A percentile compares a stretch with the other conserved stretches of the same genome.
These are phyloP conservation scores for Hydropsyche tenuis DNA, from an alignment of 1,140 invertebrate species.

Conservation along the genomic window DNA sequence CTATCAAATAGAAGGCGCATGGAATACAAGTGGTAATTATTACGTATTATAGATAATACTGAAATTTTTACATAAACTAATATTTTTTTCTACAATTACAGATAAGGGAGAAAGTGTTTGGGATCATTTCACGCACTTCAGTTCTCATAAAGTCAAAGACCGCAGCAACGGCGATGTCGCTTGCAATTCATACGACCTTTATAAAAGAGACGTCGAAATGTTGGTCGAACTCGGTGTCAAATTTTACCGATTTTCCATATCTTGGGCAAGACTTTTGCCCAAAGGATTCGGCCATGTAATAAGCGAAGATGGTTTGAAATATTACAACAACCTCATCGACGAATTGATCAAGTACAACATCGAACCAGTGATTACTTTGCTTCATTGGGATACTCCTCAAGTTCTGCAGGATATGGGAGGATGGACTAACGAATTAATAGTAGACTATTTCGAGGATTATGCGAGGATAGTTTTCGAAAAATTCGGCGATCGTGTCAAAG, in stretches of 20 bases:
- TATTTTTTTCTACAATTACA: constrained; percentile 44
- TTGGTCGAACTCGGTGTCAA: constrained; percentile 58
- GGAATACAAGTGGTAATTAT: constrained; percentile 61
- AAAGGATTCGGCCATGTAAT: constrained; percentile 52
- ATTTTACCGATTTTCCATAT: constrained; percentile 62
- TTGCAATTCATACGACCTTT: constrained; percentile 67
- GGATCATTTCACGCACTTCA: constrained; percentile 59
- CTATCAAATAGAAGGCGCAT: constrained; percentile 67
- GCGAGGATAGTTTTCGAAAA: constrained; percentile 55
- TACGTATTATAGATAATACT: neutral
- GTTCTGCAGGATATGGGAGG: constrained; percentile 48
- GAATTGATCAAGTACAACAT: constrained; percentile 61
- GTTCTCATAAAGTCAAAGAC: constrained; percentile 55
- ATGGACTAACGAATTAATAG: constrained; percentile 51
- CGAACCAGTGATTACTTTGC: constrained; percentile 52
- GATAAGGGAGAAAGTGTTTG: constrained; percentile 60
- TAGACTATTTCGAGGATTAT: constrained; percentile 60
- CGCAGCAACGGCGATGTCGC: constrained; percentile 63
- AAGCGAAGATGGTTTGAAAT: constrained; percentile 46
- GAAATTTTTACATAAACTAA: too few relatives aligned
- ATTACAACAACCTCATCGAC: constrained; percentile 51
- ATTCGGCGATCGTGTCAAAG: constrained; percentile 56
- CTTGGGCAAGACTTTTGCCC: constrained; percentile 63
- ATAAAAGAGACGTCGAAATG: constrained; percentile 64
- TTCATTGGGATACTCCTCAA: constrained; percentile 53